Evolutionary conservation across 2,113 vertebrate species (phyloP).

Genomic region (Boulengeromyrus knoepffleri): DNA sequence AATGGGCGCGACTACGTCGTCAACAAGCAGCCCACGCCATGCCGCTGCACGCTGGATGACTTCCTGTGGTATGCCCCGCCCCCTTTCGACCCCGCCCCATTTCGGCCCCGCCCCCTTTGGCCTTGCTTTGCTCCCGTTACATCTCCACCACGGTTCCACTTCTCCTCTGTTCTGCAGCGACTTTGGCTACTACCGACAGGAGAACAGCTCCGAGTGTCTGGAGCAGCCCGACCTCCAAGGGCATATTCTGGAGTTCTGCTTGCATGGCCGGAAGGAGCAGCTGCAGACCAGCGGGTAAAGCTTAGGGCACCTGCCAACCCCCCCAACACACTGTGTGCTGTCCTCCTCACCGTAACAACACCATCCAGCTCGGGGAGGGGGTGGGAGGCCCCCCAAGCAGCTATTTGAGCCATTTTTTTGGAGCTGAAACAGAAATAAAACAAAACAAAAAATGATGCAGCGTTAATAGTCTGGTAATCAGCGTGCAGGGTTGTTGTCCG

Average conservation of each 20-base stretch:
- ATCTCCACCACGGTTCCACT: not conserved
- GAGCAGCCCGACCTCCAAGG: constrained; percentile 80
- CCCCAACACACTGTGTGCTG: not conserved
- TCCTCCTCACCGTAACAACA: not conserved
- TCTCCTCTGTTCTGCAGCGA: constrained; percentile 58
- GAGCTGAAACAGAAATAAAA: not conserved
- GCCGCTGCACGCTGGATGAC: constrained; percentile 75
- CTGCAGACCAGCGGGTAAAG: constrained; percentile 76
- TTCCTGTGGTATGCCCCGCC: constrained; percentile 75
- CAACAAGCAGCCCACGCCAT: constrained; percentile 67
- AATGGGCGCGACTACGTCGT: constrained; percentile 77
- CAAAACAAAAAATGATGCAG: not conserved
- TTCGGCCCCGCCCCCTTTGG: not conserved
- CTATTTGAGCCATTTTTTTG: not conserved
- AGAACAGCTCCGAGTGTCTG: constrained; percentile 76
- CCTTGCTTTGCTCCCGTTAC: not conserved
- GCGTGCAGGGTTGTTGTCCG: not conserved
- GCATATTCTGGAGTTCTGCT: constrained; percentile 40
- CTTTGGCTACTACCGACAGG: constrained; percentile 82
- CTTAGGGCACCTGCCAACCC: not conserved
- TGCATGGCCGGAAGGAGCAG: constrained; percentile 70
- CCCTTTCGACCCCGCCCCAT: not conserved
- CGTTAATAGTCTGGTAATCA: not conserved
- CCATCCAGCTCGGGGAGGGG: not conserved
- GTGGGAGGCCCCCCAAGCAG: not conserved